Base-by-base conservation (phyloP, 2,888 invertebrate species). In the Oscheius onirici region DNA sequence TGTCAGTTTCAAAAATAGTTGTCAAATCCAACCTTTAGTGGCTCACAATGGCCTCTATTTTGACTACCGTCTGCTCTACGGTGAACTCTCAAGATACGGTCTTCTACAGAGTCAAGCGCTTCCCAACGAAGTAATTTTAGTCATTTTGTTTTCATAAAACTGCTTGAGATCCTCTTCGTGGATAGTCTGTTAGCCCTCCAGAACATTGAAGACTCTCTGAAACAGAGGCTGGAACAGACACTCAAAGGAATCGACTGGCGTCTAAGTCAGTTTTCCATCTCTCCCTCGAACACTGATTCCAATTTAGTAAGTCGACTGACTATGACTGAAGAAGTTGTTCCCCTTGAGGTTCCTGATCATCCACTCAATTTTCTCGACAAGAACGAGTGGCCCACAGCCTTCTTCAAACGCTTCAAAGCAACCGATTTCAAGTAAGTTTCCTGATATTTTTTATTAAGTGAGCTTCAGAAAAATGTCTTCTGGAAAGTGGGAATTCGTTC, bases 31-130 rank as follows among this genome's bases (percentile, higher is more conserved):
- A 52, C 10, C 49, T 76, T 67, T 73, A 78, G 80, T 82, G 6
- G 82, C 77, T 5, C 82, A 82, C 67, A 80, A 82, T 54, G 76
- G 76, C 1, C 58, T 83, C 5, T 40, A 71, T 8, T 86, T 82
- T 63, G 86, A 86, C 55, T 76, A 79, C 46, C 77, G 84, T 0
- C 70, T 86, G n/a, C 71, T 86, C 11, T 77, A 80, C 58, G 78
- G 75, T 1, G 84, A 86, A 58, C 40, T 85, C 43, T 34, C 66
- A n/a, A 61, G 81, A n/a, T 67, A 76, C 43, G 54, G 68, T 10
- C 20, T 83, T 28, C 43, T 77, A 3, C 68, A 76, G 24, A 41
- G 46, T 26, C 13, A 49, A 20, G 44, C 51, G 6, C 61, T 79
- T 10, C 78, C 78, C 3, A 8, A 72, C 0, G 66, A 69, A 43